These are phyloP conservation scores for Chesias legatella DNA, from an alignment of 2,888 invertebrate genomes.

Conservation along the genomic window DNA sequence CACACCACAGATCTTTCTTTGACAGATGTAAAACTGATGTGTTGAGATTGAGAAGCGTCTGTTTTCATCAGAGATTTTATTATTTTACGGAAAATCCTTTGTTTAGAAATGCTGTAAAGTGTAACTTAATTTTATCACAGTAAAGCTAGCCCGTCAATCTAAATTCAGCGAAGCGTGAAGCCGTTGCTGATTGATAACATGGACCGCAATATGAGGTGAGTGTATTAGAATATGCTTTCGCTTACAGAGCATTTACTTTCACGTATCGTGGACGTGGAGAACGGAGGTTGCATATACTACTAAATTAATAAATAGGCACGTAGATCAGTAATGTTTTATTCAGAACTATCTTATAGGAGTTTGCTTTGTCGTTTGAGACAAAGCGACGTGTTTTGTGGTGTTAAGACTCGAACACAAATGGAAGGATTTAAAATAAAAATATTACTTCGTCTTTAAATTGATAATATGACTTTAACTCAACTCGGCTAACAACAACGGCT, in stretches of 20 bases:
- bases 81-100: conserved; percentile 51
- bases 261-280: conserved; percentile 21
- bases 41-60: conserved; percentile 62
- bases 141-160: conserved; percentile 28
- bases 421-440: too few relatives aligned
- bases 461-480: too few relatives aligned
- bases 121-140: conserved; percentile 40
- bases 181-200: conserved; percentile 46
- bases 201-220: conserved; percentile 76
- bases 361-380: too few relatives aligned
- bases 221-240: conserved; percentile 43
- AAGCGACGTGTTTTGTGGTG: too few relatives aligned
- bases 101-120: conserved; percentile 52
- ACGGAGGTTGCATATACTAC: conserved; percentile 3
- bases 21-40: conserved; percentile 39
- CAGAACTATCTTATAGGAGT: too few relatives aligned
- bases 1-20: too few relatives aligned
- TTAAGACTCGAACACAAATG: too few relatives aligned
- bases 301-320: conserved; percentile 10
- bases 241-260: conserved; percentile 36
- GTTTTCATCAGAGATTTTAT: conserved; percentile 54
- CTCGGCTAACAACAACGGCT: too few relatives aligned
- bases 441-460: too few relatives aligned
- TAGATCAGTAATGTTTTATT: too few relatives aligned
- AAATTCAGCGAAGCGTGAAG: conserved; percentile 20